phyloP scores from a whole-genome alignment of 2,797 vertebrate species.

The Rhabdophis nuchalis region DNA sequence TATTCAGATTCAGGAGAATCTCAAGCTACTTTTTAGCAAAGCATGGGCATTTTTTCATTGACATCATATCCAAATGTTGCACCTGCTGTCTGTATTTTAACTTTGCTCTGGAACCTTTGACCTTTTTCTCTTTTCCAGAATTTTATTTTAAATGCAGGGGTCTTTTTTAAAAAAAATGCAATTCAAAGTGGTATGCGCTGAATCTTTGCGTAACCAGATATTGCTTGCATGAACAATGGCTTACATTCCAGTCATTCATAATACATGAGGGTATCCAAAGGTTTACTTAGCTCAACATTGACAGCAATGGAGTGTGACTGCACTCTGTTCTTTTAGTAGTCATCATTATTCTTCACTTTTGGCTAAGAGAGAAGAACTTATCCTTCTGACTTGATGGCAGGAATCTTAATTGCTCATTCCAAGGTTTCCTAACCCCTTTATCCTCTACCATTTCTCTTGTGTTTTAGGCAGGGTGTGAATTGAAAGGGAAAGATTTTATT shows the following conservation, averaged over 20 bases:
- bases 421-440: slow-evolving; percentile 11
- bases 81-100: slow-evolving; percentile 22
- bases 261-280: slow-evolving; percentile 26
- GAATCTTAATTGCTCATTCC: slow-evolving; percentile 37
- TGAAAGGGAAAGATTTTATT: slow-evolving; percentile 11
- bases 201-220: slow-evolving; percentile 33
- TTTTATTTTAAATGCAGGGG: slow-evolving; percentile 27
- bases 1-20: neutral
- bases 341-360: slow-evolving; percentile 17
- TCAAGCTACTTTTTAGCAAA: neutral
- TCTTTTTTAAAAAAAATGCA: neutral
- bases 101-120: slow-evolving; percentile 20
- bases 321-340: slow-evolving; percentile 3
- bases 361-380: neutral
- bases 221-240: slow-evolving; percentile 26
- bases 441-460: slow-evolving; percentile 3
- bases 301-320: slow-evolving; percentile 25
- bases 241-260: slow-evolving; percentile 35
- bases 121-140: slow-evolving; percentile 17
- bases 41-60: neutral
- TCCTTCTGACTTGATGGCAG: slow-evolving; percentile 7
- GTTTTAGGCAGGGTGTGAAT: slow-evolving; percentile 9
- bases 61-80: slow-evolving; percentile 19
- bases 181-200: slow-evolving; percentile 9
- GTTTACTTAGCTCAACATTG: slow-evolving; percentile 21